Evolutionary conservation across 1,140 invertebrate species (phyloP), one percentile per base, ranked within the genome.

Genomic region (Drosophila mayri): DNA sequence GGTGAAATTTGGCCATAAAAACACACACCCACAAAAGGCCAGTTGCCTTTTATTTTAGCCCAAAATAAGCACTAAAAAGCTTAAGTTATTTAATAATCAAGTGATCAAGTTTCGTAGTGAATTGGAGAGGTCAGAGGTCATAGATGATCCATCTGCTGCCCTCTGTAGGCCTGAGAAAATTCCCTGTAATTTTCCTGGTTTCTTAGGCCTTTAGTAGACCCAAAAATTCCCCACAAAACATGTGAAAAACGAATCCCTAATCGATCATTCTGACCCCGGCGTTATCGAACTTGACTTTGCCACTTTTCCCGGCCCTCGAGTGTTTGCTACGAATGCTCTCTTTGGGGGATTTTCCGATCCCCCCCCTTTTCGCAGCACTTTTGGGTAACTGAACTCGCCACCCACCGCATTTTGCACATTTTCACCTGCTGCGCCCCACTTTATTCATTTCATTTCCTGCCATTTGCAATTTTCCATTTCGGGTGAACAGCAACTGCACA

Each of bases 361-460:
- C 12, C 25, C 3, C 28, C 12, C 20, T 22, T 18, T 65, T 50
- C 37, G 44, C 59, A 40, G 57, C 38, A 18, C 16, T n/a, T 60
- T 49, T 38, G 25, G 64, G 63, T 44, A 70, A 70, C 63, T 68
- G 66, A 70, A 68, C 67, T 70, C 41, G 38, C 32, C 35, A 6
- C 16, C 14, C 22, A 2, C 9, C 8, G 44, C 44, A 25, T 25
- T 25, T 25, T 25, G 16, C 46, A 25, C 63, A 37, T 35, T n/a
- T 38, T 22, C 68, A 37, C 59, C 44, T 30, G 1, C 58, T 18
- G 30, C 72, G 16, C 11, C 49, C 25, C 25, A 59, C 55, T 60
- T 79, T 67, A 72, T 72, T 72, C 70, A 79, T 79, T 79, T 79
- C 61, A 61, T 80, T 80, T 79, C 77, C 63, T 75, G 76, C 55